Base-by-base conservation (phyloP, 1,140 invertebrate species). In the Philotrypesis tridentata region DNA sequence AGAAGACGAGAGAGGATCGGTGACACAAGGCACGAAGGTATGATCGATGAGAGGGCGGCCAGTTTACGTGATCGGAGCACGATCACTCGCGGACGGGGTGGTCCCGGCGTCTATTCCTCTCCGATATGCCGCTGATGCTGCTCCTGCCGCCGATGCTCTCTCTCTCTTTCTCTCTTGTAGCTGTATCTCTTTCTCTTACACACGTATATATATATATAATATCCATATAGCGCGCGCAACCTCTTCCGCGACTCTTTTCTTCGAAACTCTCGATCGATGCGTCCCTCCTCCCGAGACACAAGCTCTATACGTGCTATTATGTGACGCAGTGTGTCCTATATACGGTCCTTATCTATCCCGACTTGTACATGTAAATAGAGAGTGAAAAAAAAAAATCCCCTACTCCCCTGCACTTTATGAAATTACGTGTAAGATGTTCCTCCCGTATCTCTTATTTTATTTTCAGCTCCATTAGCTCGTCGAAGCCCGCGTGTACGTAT, bases 41-140 rank as follows among this genome's bases (percentile, higher is more conserved):
- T 92, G 91, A 92, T 92, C 89, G 91, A 92, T 92, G 90, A 92
- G 89, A 85, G 88, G 89, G 90, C 90, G 91, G 90, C 89, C 88
- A 91, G 89, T 92, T 92, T 91, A 91, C 87, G 89, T 90, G 90
- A 91, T 90, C 89, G 88, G 78, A 87, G 90, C 90, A 90, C 89
- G 90, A 91, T 90, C 90, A 87, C 86, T 82, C 76, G 85, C 87
- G 85, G 86, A 87, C 91, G 89, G 90, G 90, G 90, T 91, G 90
- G 90, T 91, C 90, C 85, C 82, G 85, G 83, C 87, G 87, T 91
- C 85, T 88, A 84, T 87, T 84, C 82, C 80, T 86, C 60, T 82
- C 5, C 14, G 55, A 11, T n/a, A 14, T 11, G 55, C 2, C 33
- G 3, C 33, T 37, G 4, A 37, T 37, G n/a, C n/a, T n/a, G n/a